Percentiles rank a stretch among this genome's conserved stretches.
Evolutionary conservation across 2,797 vertebrate species (phyloP).

Genomic region (Enteromius viviparus): DNA sequence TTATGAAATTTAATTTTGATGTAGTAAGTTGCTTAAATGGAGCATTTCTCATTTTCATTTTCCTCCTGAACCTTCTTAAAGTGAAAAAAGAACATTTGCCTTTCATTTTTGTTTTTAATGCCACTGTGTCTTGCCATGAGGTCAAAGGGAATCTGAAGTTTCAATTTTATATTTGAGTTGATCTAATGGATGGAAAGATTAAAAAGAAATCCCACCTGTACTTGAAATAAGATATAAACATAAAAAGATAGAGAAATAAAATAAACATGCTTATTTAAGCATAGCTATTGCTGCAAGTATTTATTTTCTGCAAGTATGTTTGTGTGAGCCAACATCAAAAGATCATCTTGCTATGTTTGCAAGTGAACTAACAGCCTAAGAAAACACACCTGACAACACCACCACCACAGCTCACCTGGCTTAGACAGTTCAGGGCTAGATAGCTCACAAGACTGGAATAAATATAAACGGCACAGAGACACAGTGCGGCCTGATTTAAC

Average conservation of each 20-base stretch:
- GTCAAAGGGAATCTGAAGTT: constrained; percentile 10
- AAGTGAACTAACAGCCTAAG: background rate
- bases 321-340: background rate
- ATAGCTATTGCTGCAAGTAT: background rate
- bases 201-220: background rate
- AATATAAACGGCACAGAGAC: background rate
- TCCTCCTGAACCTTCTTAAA: background rate
- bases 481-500: background rate
- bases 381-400: background rate
- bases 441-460: background rate
- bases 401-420: too few species aligned
- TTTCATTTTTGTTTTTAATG: background rate
- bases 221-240: background rate
- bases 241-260: background rate
- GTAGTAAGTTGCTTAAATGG: background rate
- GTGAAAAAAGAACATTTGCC: background rate
- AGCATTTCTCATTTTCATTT: too few species aligned
- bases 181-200: background rate
- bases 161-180: background rate
- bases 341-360: background rate
- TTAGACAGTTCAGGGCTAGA: background rate
- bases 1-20: background rate
- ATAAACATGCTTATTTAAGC: background rate
- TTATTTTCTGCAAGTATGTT: background rate
- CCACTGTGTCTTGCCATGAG: background rate